A percentile compares a stretch with the other conserved stretches of the same genome.
Conservation (phyloP, 2,888 invertebrate species). For the Apamea anceps region DNA sequence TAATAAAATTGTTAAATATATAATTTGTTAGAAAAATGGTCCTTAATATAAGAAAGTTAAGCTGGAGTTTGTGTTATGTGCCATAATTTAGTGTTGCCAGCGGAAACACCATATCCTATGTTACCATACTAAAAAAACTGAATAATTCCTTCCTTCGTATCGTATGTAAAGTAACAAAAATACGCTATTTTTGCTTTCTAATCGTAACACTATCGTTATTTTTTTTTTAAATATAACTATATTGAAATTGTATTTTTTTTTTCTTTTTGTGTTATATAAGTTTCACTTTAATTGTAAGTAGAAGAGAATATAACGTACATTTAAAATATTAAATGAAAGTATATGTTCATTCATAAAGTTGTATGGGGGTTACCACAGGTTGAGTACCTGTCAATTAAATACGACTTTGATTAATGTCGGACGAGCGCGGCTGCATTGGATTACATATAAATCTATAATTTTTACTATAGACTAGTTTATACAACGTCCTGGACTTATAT, state of each 20-base stretch:
- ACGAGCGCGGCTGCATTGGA: conserved; percentile 53
- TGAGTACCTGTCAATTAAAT: conserved; percentile 57
- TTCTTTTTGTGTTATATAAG: conserved; percentile 74
- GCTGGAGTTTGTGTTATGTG: conserved; percentile 85
- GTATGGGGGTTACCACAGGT: conserved; percentile 71
- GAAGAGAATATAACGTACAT: conserved; percentile 82
- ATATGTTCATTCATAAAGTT: conserved; percentile 73
- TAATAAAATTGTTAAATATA: conserved; percentile 69
- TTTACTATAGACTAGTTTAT: not conserved
- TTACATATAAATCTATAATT: not conserved
- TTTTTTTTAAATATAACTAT: conserved; percentile 84
- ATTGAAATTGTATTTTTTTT: conserved; percentile 79
- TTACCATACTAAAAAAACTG: conserved; percentile 85
- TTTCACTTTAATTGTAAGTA: conserved; percentile 86
- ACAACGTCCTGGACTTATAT: not conserved
- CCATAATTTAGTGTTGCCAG: conserved; percentile 88
- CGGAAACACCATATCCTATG: conserved; percentile 88
- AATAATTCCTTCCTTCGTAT: conserved; percentile 81
- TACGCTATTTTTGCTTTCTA: conserved; percentile 85
- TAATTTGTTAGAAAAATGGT: conserved; percentile 77
- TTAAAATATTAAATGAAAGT: conserved; percentile 74
- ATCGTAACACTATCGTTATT: conserved; percentile 82
- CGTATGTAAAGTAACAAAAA: conserved; percentile 83
- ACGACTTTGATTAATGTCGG: conserved; percentile 47
- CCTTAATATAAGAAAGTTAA: conserved; percentile 88